Evolutionary conservation across 35 echinoderm and acorn worm genomes (phyloP).

Genomic region (Heliocidaris tuberculata): DNA sequence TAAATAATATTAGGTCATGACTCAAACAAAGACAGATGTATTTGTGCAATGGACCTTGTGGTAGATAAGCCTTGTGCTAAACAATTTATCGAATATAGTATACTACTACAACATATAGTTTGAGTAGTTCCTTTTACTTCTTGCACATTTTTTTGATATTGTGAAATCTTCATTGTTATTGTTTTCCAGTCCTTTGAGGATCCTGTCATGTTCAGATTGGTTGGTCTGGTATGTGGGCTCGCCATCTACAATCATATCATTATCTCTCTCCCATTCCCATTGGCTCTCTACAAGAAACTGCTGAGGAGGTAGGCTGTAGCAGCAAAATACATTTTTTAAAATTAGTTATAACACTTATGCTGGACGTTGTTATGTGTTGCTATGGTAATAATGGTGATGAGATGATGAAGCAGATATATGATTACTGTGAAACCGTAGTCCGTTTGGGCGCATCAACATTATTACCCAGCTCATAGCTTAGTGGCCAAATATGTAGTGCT

Average conservation of each 20-base stretch:
- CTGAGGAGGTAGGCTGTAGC: constrained; percentile 58
- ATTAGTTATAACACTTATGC: neutral
- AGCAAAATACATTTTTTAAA: neutral
- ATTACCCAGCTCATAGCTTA: too few relatives aligned
- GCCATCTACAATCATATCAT: constrained; percentile 97
- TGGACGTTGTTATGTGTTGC: neutral
- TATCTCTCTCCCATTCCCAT: constrained; percentile 77
- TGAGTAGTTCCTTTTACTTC: too few relatives aligned
- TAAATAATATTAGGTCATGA: too few relatives aligned
- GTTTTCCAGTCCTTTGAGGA: constrained; percentile 81
- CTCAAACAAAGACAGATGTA: too few relatives aligned
- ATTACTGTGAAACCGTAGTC: neutral
- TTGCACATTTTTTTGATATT: too few relatives aligned
- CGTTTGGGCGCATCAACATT: too few relatives aligned
- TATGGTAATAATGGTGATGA: neutral
- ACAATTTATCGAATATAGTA: too few relatives aligned
- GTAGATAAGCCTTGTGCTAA: too few relatives aligned
- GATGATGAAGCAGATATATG: neutral
- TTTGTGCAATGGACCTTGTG: too few relatives aligned
- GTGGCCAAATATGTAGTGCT: too few relatives aligned
- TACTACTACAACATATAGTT: too few relatives aligned
- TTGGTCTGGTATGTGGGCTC: constrained; percentile 85
- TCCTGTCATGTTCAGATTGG: constrained; percentile 76
- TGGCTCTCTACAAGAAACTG: constrained; percentile 89
- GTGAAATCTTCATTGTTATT: neutral